These are phyloP conservation scores for Chloropsis cyanopogon DNA, from an alignment of 2,113 vertebrate species.

Conservation along the genomic window DNA sequence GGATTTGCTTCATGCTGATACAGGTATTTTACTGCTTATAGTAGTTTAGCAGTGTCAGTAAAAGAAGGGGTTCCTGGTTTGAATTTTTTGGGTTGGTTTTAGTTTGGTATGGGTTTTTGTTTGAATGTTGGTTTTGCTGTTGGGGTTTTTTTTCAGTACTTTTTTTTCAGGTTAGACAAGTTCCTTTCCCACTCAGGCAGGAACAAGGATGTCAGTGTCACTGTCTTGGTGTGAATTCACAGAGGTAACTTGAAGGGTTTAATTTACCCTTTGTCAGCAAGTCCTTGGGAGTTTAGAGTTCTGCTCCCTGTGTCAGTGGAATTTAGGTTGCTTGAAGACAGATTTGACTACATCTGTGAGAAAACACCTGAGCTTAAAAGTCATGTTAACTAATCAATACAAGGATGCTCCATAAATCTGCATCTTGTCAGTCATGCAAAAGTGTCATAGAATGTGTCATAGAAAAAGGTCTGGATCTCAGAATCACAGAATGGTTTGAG, in stretches of 20 bases:
- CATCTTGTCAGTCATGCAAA: background rate
- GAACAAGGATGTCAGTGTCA: background rate
- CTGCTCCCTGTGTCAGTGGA: background rate
- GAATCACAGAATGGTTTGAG: too few species aligned
- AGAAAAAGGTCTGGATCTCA: background rate
- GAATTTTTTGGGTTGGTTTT: background rate
- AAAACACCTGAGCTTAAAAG: background rate
- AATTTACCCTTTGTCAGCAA: background rate
- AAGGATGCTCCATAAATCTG: background rate
- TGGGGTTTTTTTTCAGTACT: accelerated
- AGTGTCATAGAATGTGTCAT: background rate
- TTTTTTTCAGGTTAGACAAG: background rate
- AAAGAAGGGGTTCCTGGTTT: background rate
- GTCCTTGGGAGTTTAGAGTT: background rate
- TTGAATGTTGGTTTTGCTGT: background rate
- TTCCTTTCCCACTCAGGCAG: background rate
- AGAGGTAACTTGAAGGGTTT: background rate
- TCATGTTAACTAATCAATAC: too few species aligned
- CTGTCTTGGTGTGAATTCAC: background rate
- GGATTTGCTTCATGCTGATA: background rate
- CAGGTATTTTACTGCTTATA: background rate
- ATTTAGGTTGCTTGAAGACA: background rate
- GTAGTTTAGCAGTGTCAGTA: background rate
- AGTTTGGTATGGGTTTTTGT: background rate
- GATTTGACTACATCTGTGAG: background rate